A percentile compares a stretch with the other conserved stretches of the same genome.
Conservation (phyloP, 2,797 vertebrate genomes). For the Galaxias olidus region DNA sequence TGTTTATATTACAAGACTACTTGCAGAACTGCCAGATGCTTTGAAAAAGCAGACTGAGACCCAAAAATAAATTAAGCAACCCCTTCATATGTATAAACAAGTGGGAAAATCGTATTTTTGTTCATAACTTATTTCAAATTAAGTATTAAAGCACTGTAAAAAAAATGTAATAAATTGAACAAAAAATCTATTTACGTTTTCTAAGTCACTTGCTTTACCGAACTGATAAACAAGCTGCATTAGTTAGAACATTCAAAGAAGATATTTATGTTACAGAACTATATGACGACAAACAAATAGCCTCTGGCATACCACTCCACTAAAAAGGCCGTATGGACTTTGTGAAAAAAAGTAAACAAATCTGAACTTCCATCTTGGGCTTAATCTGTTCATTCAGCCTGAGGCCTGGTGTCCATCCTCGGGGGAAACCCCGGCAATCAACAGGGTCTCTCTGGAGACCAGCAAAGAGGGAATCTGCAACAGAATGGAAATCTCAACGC, state of each 20-base stretch:
- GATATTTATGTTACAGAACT: constrained; percentile 23
- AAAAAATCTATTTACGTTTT: no score
- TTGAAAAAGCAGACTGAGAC: constrained; percentile 20
- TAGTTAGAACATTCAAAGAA: constrained; percentile 33
- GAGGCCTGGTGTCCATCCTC: constrained; percentile 67
- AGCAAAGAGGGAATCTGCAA: constrained; percentile 67
- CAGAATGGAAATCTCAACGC: constrained; percentile 75
- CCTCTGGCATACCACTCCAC: constrained; percentile 27
- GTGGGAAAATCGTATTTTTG: background rate
- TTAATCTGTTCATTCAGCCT: constrained; percentile 69
- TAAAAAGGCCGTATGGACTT: constrained; percentile 49
- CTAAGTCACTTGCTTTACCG: no score
- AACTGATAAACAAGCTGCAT: constrained; percentile 16
- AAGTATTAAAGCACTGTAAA: no score
- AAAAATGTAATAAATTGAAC: no score
- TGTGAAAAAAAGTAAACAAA: constrained; percentile 53
- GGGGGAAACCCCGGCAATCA: constrained; percentile 62
- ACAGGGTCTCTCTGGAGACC: constrained; percentile 55
- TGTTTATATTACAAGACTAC: constrained; percentile 25
- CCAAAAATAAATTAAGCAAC: constrained; percentile 8
- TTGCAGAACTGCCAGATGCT: constrained; percentile 27
- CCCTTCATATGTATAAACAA: constrained; percentile 13
- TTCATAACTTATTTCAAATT: no score
- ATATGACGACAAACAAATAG: constrained; percentile 37
- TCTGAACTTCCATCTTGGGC: constrained; percentile 67